A percentile compares a stretch with the other conserved stretches of the same genome.
These are phyloP conservation scores for Drosophila atroscutellata DNA, from an alignment of 2,888 invertebrate genomes.

Conservation along the genomic window DNA sequence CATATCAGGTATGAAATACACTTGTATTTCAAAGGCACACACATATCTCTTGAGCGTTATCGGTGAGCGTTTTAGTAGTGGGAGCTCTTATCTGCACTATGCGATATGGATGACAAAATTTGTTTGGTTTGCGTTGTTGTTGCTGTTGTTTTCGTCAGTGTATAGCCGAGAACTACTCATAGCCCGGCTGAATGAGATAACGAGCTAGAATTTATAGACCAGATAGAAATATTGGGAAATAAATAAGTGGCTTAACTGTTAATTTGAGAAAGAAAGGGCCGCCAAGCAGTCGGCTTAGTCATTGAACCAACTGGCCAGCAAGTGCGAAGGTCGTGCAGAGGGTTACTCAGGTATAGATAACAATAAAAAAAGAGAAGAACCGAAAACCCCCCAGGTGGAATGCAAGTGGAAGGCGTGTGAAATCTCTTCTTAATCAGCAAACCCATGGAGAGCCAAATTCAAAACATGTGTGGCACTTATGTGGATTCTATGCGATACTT, in stretches of 20 bases:
- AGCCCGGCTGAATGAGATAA: constrained; percentile 53
- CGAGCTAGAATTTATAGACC: constrained; percentile 39
- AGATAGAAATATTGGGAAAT: constrained; percentile 56
- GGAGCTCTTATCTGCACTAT: constrained; percentile 51
- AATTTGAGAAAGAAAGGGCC: constrained; percentile 8
- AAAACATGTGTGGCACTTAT: not conserved
- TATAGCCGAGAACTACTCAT: constrained; percentile 15
- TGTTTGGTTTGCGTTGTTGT: constrained; percentile 52
- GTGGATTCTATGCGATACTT: constrained; percentile 3
- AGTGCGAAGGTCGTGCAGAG: constrained; percentile 49
- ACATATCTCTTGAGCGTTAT: not conserved
- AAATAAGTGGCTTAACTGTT: constrained; percentile 19
- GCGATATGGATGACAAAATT: constrained; percentile 61
- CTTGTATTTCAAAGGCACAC: not conserved
- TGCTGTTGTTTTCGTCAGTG: constrained; percentile 7
- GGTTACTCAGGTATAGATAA: not conserved
- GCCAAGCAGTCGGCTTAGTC: constrained; percentile 56
- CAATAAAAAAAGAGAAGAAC: not conserved
- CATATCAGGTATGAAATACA: constrained; percentile 22
- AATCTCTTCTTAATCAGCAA: not conserved
- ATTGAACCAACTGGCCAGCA: constrained; percentile 29
- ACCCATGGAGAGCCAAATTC: not conserved
- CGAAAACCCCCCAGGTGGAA: not conserved
- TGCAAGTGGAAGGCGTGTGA: not conserved
- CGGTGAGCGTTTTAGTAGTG: not conserved